phyloP scores from a whole-genome alignment of 2,888 invertebrate species.

The Sphaerolaimus hirsutus region DNA sequence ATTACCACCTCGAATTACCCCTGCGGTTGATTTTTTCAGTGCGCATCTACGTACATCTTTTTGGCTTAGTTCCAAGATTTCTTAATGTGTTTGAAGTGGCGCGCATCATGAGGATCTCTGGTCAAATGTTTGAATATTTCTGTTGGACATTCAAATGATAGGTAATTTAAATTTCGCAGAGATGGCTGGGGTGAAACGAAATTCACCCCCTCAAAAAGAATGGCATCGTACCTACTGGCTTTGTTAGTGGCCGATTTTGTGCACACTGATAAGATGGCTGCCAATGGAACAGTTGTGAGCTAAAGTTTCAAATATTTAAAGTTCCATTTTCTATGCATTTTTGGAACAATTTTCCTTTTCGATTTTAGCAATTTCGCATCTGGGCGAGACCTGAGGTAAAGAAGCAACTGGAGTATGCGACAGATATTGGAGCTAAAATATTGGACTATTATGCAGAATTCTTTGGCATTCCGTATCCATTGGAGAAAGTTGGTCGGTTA shows the following conservation, averaged over 20 bases:
- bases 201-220: slow-evolving; percentile 32
- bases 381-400: slow-evolving; percentile 47
- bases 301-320: no score
- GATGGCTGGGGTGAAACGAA: slow-evolving; percentile 31
- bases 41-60: no score
- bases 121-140: no score
- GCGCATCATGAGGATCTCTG: no score
- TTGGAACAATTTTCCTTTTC: no score
- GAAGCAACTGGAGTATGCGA: slow-evolving; percentile 43
- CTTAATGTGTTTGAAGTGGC: no score
- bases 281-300: slow-evolving; percentile 37
- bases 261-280: slow-evolving; percentile 39
- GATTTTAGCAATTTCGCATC: slow-evolving; percentile 37
- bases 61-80: no score
- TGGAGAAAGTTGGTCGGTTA: slow-evolving; percentile 30
- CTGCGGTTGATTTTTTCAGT: no score
- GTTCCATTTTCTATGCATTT: no score
- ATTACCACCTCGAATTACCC: no score
- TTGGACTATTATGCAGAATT: slow-evolving; percentile 34
- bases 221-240: slow-evolving; percentile 70
- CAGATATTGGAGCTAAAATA: slow-evolving; percentile 50
- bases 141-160: no score
- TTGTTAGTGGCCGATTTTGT: slow-evolving; percentile 60
- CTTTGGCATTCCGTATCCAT: slow-evolving; percentile 28
- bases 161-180: no score